These are phyloP conservation scores for Galeruca laticollis DNA, from an alignment of 2,888 invertebrate species.

Conservation along the genomic window DNA sequence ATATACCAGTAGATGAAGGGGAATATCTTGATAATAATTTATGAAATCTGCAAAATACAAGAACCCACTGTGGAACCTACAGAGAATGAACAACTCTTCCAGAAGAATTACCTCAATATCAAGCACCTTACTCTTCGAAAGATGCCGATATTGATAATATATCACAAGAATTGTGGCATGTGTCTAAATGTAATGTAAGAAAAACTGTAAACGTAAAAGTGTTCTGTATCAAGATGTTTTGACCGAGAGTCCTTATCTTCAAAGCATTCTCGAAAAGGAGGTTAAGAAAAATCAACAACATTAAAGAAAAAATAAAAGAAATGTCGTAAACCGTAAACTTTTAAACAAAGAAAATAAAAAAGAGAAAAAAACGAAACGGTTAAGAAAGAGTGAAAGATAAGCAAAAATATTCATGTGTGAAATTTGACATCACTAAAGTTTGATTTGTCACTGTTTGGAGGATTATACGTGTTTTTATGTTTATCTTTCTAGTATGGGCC, in stretches of 20 bases:
- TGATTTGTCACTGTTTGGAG: no score
- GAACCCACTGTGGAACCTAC: background rate
- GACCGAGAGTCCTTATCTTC: constrained; percentile 39
- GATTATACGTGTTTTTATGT: no score
- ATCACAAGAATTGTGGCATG: constrained; percentile 32
- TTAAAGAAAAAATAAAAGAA: no score
- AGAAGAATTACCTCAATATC: background rate
- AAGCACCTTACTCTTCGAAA: constrained; percentile 8
- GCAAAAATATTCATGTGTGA: no score
- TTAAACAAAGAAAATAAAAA: no score
- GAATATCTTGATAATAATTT: background rate
- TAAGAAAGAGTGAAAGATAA: no score
- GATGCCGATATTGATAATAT: background rate
- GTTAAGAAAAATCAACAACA: no score
- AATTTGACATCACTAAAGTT: no score
- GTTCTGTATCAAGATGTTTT: constrained; percentile 38
- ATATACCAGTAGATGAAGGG: background rate
- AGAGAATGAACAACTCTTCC: background rate
- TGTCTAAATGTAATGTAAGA: constrained; percentile 31
- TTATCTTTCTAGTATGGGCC: no score
- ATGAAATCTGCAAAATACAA: background rate
- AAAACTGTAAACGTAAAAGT: constrained; percentile 35
- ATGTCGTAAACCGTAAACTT: no score
- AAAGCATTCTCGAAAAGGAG: constrained; percentile 31
- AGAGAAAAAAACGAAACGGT: no score